Percentiles rank a stretch among this genome's conserved stretches.
Conservation (phyloP, 2,797 vertebrate species). For the Periophthalmus magnuspinnatus region DNA sequence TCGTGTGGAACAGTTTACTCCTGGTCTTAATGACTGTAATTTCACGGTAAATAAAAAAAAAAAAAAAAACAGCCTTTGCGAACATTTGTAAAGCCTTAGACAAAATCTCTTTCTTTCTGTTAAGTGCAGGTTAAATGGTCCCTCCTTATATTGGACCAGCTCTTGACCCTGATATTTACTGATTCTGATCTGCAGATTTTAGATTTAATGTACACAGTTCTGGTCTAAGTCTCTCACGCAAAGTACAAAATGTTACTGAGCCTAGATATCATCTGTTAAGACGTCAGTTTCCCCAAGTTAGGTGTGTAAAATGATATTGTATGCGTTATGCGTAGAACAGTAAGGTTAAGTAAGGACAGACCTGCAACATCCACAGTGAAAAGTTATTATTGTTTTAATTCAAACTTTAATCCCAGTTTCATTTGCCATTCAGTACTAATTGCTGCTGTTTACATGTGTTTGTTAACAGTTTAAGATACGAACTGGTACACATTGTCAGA, state of each 20-base stretch:
- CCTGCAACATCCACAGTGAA: too few relatives aligned
- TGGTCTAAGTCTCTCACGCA: slow-evolving; percentile 7
- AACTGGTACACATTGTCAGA: too few relatives aligned
- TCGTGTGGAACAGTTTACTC: slow-evolving; percentile 71
- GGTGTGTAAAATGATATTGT: background rate
- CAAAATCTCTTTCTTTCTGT: slow-evolving; percentile 63
- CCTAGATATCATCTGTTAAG: background rate
- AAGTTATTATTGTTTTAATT: too few relatives aligned
- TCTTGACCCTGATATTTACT: slow-evolving; percentile 19
- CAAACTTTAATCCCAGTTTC: too few relatives aligned
- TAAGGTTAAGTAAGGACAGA: too few relatives aligned
- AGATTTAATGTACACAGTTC: background rate
- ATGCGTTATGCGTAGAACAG: background rate
- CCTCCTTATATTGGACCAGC: slow-evolving; percentile 65
- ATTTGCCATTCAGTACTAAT: too few relatives aligned
- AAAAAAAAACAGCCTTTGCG: slow-evolving; percentile 70
- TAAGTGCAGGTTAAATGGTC: slow-evolving; percentile 51
- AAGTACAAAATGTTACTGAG: background rate
- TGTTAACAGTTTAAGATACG: too few relatives aligned
- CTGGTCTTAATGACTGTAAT: slow-evolving; percentile 70
- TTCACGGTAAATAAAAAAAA: slow-evolving; percentile 74
- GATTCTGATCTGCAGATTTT: slow-evolving; percentile 39
- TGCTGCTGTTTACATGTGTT: too few relatives aligned
- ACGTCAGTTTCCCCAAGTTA: background rate
- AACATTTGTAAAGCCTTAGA: slow-evolving; percentile 54